Percentiles rank a stretch among this genome's conserved stretches.
These are phyloP conservation scores for Torymus aiolomorphi DNA, from an alignment of 2,888 invertebrate species.

Conservation along the genomic window DNA sequence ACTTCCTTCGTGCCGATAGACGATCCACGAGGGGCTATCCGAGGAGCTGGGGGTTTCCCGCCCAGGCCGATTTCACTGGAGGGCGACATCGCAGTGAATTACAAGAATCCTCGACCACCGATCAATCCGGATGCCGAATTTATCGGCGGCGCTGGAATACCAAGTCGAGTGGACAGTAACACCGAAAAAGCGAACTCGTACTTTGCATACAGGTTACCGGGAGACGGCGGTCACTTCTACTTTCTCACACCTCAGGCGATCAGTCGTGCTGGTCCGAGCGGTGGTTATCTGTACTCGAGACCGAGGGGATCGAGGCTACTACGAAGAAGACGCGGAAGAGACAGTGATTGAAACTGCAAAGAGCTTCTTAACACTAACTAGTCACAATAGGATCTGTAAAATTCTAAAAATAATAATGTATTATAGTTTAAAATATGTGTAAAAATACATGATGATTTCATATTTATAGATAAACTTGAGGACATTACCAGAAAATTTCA, in stretches of 20 bases:
- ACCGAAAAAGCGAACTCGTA: constrained; percentile 77
- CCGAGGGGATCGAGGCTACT: constrained; percentile 66
- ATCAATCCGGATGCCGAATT: constrained; percentile 80
- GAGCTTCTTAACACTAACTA: not conserved
- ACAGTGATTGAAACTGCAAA: constrained; percentile 57
- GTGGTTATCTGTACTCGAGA: constrained; percentile 65
- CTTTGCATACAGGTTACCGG: constrained; percentile 85
- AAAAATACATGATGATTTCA: too few species aligned
- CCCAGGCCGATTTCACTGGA: constrained; percentile 68
- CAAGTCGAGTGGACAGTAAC: constrained; percentile 58
- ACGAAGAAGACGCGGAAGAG: constrained; percentile 67
- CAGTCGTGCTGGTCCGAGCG: constrained; percentile 66
- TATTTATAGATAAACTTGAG: too few species aligned
- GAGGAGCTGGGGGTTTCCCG: constrained; percentile 40
- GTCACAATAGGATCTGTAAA: not conserved
- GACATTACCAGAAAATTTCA: too few species aligned
- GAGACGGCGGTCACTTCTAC: constrained; percentile 87
- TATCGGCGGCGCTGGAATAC: constrained; percentile 72
- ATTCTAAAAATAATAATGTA: not conserved
- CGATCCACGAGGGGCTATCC: constrained; percentile 56
- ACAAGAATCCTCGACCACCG: constrained; percentile 78
- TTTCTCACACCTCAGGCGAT: constrained; percentile 85
- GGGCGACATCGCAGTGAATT: constrained; percentile 79
- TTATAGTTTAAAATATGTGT: not conserved
- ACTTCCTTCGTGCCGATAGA: constrained; percentile 64